phyloP scores from a whole-genome alignment of 2,888 invertebrate genomes.

The Papilio protenor region DNA sequence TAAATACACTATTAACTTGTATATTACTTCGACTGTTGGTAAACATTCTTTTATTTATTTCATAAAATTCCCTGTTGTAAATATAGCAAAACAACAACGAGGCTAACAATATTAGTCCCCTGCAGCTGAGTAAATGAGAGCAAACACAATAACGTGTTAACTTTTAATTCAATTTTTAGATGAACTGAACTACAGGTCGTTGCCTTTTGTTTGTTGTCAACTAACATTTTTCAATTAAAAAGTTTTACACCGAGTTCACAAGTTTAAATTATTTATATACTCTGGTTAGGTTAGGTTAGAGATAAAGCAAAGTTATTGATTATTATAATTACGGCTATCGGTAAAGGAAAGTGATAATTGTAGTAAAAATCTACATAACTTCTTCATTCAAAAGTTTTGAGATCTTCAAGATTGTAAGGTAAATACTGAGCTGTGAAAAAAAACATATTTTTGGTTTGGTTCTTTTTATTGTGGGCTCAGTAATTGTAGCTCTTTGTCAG shows the following conservation, averaged over 20 bases:
- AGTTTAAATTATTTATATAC: neutral
- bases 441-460: neutral
- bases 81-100: neutral
- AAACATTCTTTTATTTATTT: neutral
- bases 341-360: no score
- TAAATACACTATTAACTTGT: neutral
- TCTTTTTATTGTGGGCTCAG: neutral
- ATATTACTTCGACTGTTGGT: neutral
- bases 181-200: conserved; percentile 1
- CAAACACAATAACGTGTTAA: conserved; percentile 20
- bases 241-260: neutral
- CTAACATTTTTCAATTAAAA: neutral
- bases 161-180: conserved; percentile 26
- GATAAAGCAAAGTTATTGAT: no score
- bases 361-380: no score
- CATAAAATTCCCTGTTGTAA: neutral
- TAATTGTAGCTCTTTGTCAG: conserved; percentile 19
- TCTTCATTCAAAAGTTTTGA: neutral
- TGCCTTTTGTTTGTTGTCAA: conserved; percentile 11
- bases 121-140: conserved; percentile 2
- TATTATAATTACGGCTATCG: no score
- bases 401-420: neutral
- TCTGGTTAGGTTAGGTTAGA: no score
- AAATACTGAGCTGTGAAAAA: neutral
- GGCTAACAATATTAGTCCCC: neutral